Percentiles rank a stretch among this genome's conserved stretches.
phyloP scores from a whole-genome alignment of 2,888 invertebrate genomes.

The Leptogaster cylindrica region DNA sequence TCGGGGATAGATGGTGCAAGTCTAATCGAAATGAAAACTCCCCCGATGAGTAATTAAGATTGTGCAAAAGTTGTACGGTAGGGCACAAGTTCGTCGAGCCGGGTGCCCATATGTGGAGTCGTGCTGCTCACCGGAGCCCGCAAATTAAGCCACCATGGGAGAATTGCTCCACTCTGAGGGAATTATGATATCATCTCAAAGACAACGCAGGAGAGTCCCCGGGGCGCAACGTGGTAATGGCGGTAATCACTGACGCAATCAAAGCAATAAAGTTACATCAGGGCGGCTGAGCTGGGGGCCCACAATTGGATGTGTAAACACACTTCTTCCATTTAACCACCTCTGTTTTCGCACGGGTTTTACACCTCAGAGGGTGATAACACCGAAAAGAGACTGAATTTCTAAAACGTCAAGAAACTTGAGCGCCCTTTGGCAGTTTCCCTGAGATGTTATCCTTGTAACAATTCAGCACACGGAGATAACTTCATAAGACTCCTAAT shows the following conservation, averaged over 20 bases:
- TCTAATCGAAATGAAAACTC: conserved; percentile 5
- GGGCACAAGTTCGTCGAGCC: too few species aligned
- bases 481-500: conserved; percentile 43
- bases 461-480: conserved; percentile 41
- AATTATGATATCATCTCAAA: too few species aligned
- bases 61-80: background rate
- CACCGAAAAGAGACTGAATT: conserved; percentile 27
- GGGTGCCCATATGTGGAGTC: too few species aligned
- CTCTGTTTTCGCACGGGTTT: background rate
- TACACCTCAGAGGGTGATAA: conserved; percentile 21
- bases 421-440: conserved; percentile 40
- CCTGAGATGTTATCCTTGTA: conserved; percentile 42
- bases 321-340: conserved; percentile 31
- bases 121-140: too few species aligned
- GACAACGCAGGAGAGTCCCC: too few species aligned
- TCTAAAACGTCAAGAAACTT: conserved; percentile 35
- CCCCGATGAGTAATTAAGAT: conserved; percentile 19
- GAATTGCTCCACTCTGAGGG: too few species aligned
- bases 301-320: conserved; percentile 2
- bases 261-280: conserved; percentile 28
- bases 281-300: background rate
- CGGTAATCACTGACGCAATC: conserved; percentile 2
- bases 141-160: too few species aligned
- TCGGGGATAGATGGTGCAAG: background rate
- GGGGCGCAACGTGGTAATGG: too few species aligned